phyloP scores from a whole-genome alignment of 2,797 vertebrate genomes.

The Heliangelus exortis region DNA sequence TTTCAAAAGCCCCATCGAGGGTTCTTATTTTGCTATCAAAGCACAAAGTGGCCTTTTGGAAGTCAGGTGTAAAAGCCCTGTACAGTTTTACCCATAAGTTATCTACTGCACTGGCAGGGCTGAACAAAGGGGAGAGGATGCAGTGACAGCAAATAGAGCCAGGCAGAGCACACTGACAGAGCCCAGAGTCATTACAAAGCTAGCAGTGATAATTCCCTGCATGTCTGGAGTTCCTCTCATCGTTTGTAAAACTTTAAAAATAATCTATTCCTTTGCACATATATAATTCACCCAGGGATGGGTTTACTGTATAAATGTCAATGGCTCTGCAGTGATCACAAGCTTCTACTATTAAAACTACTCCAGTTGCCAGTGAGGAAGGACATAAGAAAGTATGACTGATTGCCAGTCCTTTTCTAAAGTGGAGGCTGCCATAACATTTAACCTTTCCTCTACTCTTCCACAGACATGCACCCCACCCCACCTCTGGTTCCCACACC shows the following conservation, averaged over 20 bases:
- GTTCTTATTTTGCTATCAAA: background rate
- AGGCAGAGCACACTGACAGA: background rate
- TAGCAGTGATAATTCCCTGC: background rate
- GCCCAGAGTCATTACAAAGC: background rate
- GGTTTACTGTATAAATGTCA: conserved; percentile 1
- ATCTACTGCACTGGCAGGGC: background rate
- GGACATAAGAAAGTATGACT: background rate
- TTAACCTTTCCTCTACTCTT: conserved; percentile 59
- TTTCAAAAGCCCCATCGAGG: background rate
- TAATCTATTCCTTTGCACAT: background rate
- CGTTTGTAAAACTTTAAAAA: background rate
- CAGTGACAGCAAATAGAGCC: background rate
- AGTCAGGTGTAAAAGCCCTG: background rate
- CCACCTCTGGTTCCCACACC: conserved; percentile 65
- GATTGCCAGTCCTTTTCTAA: conserved; percentile 26
- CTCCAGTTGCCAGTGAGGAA: background rate
- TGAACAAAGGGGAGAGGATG: background rate
- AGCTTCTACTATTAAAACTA: conserved; percentile 6
- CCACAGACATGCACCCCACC: background rate
- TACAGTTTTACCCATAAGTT: background rate
- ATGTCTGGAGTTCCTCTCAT: background rate
- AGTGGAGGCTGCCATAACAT: conserved; percentile 37
- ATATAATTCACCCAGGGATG: background rate
- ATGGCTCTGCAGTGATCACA: background rate
- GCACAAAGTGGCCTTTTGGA: background rate